Evolutionary conservation across 2,113 vertebrate species (phyloP), one percentile per base, ranked within the genome.

Genomic region (Cynoglossus semilaevis): DNA sequence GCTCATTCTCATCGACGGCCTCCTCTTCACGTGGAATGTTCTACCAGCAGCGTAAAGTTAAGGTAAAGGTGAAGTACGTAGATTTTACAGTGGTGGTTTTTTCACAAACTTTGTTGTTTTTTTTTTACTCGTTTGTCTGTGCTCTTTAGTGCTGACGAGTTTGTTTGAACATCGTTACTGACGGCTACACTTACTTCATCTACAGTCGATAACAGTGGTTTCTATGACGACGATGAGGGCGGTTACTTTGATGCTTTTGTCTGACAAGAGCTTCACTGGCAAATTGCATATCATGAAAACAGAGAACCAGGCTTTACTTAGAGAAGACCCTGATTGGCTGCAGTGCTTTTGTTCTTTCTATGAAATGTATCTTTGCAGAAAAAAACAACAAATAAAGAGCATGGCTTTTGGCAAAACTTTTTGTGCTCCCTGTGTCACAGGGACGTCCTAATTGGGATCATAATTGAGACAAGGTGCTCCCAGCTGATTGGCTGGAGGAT

Each of bases 401-500:
- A 75, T 75, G 71, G 72, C 71, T 75, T 38, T 88, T 90, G 89
- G 88, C 88, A 88, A 85, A 79, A 79, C 54, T 43, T 41, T 65
- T 70, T 74, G 66, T 83, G 79, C 76, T 81, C 67, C 68, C 42
- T 62, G 60, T 74, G 70, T 80, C 66, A 69, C 45, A 67, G 65
- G 50, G 60, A 18, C 42, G 44, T 60, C 59, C 63, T 54, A 73
- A 81, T 81, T 77, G 45, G 36, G 81, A 78, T 51, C n/a, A n/a
- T n/a, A n/a, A n/a, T n/a, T n/a, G n/a, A n/a, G 58, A 75, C 67
- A 72, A 79, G 80, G 76, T 77, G 72, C 66, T 88, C 79, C 84
- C 79, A 84, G 76, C 77, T 81, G 76, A 87, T 88, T 90, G 89
- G 89, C 88, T 87, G 66, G 81, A 88, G 85, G 84, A 81, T 63